phyloP scores from a whole-genome alignment of 2,113 vertebrate species.

The Syngnathus floridae region DNA sequence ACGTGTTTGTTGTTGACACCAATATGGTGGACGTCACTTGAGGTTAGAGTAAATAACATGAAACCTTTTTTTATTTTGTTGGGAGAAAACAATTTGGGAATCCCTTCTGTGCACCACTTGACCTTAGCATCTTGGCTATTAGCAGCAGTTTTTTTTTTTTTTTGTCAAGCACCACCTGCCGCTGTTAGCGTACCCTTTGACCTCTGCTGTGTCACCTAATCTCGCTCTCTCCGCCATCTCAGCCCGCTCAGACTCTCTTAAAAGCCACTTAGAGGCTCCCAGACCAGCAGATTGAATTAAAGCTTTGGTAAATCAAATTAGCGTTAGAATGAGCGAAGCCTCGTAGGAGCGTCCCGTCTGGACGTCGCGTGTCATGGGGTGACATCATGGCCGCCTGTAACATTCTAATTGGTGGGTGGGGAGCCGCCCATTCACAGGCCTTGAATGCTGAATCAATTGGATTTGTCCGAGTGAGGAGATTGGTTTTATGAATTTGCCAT shows the following conservation, averaged over 20 bases:
- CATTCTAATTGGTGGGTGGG: slow-evolving; percentile 11
- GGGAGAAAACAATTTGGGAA: background rate
- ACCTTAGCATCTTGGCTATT: background rate
- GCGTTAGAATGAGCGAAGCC: slow-evolving; percentile 54
- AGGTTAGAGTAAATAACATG: background rate
- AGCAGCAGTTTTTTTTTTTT: too few species aligned
- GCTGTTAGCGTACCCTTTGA: slow-evolving; percentile 41
- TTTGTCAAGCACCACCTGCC: slow-evolving; percentile 21
- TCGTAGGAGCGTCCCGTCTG: slow-evolving; percentile 49
- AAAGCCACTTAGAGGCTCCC: slow-evolving; percentile 53
- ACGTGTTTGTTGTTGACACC: background rate
- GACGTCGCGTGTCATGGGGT: slow-evolving; percentile 36
- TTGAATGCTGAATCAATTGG: background rate
- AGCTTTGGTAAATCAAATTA: slow-evolving; percentile 55
- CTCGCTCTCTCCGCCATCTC: slow-evolving; percentile 14
- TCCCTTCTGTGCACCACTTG: background rate
- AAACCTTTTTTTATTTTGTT: too few species aligned
- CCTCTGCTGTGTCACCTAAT: slow-evolving; percentile 47
- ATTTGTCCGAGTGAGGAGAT: background rate
- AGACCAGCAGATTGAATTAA: slow-evolving; percentile 53
- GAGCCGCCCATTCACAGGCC: background rate
- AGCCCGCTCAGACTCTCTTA: slow-evolving; percentile 35
- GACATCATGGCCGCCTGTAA: slow-evolving; percentile 48
- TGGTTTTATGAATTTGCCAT: too few species aligned
- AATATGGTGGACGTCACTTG: background rate